These are phyloP conservation scores for Drosophila azteca DNA, from an alignment of 1,140 invertebrate genomes.

Conservation along the genomic window DNA sequence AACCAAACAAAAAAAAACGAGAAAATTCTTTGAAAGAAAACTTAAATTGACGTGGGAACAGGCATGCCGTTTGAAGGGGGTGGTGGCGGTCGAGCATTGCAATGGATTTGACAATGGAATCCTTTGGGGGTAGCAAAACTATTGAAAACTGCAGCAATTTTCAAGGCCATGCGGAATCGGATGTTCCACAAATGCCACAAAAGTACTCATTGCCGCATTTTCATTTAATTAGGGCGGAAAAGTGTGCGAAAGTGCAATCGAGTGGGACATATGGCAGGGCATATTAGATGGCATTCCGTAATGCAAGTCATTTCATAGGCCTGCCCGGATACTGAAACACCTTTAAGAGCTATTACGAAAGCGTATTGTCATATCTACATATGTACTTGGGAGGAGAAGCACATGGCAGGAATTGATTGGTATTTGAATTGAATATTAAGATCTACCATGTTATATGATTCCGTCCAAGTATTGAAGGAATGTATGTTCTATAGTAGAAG, in stretches of 20 bases:
- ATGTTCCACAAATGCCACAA: too few species aligned
- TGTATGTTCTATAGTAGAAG: too few species aligned
- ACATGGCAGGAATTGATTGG: too few species aligned
- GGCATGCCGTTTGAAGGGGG: not conserved
- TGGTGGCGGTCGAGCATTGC: not conserved
- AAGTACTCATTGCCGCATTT: not conserved
- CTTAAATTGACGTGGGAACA: constrained; percentile 17
- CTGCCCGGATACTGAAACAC: too few species aligned
- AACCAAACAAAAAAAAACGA: constrained; percentile 31
- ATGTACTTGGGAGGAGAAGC: too few species aligned
- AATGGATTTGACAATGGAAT: constrained; percentile 14
- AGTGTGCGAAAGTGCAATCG: constrained; percentile 3
- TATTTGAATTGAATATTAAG: not conserved
- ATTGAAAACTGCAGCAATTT: constrained; percentile 18
- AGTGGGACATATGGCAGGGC: not conserved
- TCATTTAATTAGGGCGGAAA: constrained; percentile 18
- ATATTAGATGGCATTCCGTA: not conserved
- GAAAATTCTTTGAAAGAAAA: constrained; percentile 22
- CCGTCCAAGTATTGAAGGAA: too few species aligned
- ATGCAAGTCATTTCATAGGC: not conserved
- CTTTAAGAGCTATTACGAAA: too few species aligned
- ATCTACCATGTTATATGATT: too few species aligned
- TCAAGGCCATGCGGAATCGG: constrained; percentile 10
- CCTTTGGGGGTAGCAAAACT: constrained; percentile 6
- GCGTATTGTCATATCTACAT: too few species aligned